Base-by-base conservation (phyloP, 2,888 invertebrate species). In the Noctuana brunneofusca region DNA sequence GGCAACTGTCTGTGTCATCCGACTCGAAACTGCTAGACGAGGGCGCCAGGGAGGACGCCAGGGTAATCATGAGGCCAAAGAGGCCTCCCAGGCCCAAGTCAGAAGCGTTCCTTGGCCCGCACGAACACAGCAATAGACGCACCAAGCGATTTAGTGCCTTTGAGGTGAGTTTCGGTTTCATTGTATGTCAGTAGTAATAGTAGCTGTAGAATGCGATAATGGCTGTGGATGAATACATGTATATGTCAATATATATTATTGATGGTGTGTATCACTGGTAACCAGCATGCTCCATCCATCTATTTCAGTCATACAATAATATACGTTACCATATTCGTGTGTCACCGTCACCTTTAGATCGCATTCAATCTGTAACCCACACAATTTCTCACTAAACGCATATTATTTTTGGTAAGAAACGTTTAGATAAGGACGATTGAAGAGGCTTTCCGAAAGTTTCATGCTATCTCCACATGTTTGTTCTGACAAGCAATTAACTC, bases 141-240 rank as follows among this genome's bases (percentile, higher is more conserved):
- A 96, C 96, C 80, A 98, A 98, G 93, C 94, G 98, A 87, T 97
- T 97, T 92, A 98, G 98, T 85, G 98, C 98, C 87, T 98, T 98
- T 93, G 98, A 98, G 94, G 98, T 98, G 87, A 94, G 96, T 93
- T 14, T 8, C n/a, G 4, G 16, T 41, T 16, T 41, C 41, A 11
- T 32, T 32, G 12, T 32, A 2, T 32, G 12, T 12, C 5, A 32
- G 11, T 9, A 32, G 32, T 9, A 24, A 5, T 24, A 24, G n/a
- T n/a, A n/a, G n/a, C n/a, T n/a, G n/a, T n/a, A n/a, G n/a, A n/a
- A n/a, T n/a, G n/a, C n/a, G n/a, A n/a, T n/a, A n/a, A n/a, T n/a
- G n/a, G n/a, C n/a, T n/a, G n/a, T n/a, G n/a, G n/a, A n/a, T n/a
- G n/a, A n/a, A n/a, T n/a, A n/a, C n/a, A n/a, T n/a, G n/a, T n/a